These are phyloP conservation scores for Eristalinus aeneus DNA, from an alignment of 2,888 invertebrate species.

Conservation along the genomic window DNA sequence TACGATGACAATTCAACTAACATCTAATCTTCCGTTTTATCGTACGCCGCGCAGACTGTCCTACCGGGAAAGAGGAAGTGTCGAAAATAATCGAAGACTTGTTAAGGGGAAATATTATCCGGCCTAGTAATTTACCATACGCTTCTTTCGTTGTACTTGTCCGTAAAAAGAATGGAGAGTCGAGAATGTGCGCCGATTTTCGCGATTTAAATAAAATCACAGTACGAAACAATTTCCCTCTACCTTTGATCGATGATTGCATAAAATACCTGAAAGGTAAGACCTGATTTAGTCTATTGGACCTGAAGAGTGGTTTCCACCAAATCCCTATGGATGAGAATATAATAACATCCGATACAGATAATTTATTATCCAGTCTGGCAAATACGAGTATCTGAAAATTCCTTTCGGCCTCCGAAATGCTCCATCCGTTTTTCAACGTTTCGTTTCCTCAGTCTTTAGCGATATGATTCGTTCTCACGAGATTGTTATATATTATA, in stretches of 20 bases:
- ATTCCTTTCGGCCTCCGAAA: too few relatives aligned
- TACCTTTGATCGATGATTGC: slow-evolving; percentile 61
- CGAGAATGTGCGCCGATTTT: slow-evolving; percentile 38
- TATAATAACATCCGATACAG: too few relatives aligned
- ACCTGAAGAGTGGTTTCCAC: slow-evolving; percentile 48
- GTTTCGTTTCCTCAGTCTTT: too few relatives aligned
- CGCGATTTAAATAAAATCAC: slow-evolving; percentile 49
- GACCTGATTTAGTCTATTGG: background rate
- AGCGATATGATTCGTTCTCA: too few relatives aligned
- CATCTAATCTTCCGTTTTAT: too few relatives aligned
- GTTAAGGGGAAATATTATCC: slow-evolving; percentile 23
- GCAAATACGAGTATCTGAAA: too few relatives aligned
- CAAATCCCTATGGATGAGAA: too few relatives aligned
- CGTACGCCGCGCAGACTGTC: too few relatives aligned
- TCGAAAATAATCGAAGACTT: slow-evolving; percentile 4
- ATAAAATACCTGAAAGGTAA: slow-evolving; percentile 55
- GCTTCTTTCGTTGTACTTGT: background rate
- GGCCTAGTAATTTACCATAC: slow-evolving; percentile 15
- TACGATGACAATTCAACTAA: slow-evolving; percentile 10
- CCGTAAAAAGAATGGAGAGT: too few relatives aligned
- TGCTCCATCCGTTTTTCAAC: too few relatives aligned
- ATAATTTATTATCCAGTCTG: too few relatives aligned
- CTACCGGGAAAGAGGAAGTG: slow-evolving; percentile 6
- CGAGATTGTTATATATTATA: too few relatives aligned
- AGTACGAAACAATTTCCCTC: slow-evolving; percentile 59